These are phyloP conservation scores for Hippocampus mohnikei DNA, from an alignment of 2,113 vertebrate species.

Conservation along the genomic window DNA sequence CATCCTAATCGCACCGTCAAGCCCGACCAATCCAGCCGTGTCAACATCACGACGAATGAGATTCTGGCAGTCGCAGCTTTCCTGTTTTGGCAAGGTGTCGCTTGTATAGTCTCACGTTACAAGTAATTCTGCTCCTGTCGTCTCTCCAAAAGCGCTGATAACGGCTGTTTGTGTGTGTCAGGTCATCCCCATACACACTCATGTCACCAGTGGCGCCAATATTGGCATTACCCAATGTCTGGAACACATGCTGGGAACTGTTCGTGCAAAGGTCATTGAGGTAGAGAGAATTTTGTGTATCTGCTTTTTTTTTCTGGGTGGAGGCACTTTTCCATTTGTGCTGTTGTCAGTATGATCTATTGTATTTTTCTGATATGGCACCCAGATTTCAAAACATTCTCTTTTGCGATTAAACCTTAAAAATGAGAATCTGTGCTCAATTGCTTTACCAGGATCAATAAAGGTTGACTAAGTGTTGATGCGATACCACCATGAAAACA, in stretches of 20 bases:
- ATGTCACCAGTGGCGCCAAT: conserved; percentile 81
- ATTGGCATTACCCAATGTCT: conserved; percentile 90
- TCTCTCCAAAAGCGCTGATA: background rate
- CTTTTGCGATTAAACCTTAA: background rate
- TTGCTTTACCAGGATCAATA: background rate
- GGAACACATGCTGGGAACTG: conserved; percentile 89
- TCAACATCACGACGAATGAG: conserved; percentile 88
- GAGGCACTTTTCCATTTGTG: background rate
- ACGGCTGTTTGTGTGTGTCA: conserved; percentile 43
- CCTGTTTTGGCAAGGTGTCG: conserved; percentile 90
- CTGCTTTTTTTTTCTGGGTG: background rate
- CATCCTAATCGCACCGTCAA: conserved; percentile 89
- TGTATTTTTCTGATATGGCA: background rate
- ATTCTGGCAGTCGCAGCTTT: conserved; percentile 98
- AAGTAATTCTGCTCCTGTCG: background rate
- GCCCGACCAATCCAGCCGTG: conserved; percentile 82
- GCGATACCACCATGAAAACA: too few species aligned
- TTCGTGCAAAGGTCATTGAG: conserved; percentile 91
- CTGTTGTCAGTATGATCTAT: background rate
- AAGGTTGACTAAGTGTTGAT: too few species aligned
- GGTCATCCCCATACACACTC: conserved; percentile 90
- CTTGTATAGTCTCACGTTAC: background rate
- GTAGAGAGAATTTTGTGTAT: conserved; percentile 54
- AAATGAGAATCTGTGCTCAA: background rate
- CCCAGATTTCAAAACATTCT: background rate